Conservation (phyloP, 2,888 invertebrate genomes). For the Flabesymbios commensalis region DNA sequence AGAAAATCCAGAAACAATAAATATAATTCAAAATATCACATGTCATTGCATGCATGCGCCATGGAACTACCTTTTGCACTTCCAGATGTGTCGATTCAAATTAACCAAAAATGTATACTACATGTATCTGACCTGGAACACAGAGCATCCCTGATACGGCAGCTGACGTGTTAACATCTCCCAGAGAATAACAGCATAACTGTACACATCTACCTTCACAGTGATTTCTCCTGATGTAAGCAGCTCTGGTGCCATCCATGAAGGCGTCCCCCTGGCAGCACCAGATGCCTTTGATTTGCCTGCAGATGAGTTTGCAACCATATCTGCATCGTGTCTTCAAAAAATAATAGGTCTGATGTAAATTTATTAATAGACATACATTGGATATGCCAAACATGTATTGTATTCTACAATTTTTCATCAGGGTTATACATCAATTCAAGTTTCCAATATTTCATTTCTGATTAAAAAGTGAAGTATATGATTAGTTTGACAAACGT, state of each 20-base stretch:
- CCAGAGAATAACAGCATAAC: constrained; percentile 55
- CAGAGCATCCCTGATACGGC: constrained; percentile 48
- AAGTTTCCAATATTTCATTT: too few relatives aligned
- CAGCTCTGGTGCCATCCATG: constrained; percentile 59
- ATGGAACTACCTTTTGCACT: too few relatives aligned
- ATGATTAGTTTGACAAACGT: not conserved
- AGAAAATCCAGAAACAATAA: too few relatives aligned
- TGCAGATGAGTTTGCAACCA: too few relatives aligned
- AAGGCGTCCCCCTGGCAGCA: constrained; percentile 39
- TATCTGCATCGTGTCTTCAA: not conserved
- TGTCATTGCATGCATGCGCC: too few relatives aligned
- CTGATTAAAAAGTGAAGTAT: not conserved
- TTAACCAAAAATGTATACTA: not conserved
- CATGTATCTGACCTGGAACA: constrained; percentile 46
- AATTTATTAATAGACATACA: too few relatives aligned
- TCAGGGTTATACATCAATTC: too few relatives aligned
- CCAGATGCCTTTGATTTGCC: too few relatives aligned
- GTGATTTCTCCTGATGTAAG: constrained; percentile 49
- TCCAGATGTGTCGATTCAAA: too few relatives aligned
- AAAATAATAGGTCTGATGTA: not conserved
- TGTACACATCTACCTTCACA: constrained; percentile 54
- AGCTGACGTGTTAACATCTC: constrained; percentile 53
- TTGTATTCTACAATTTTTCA: not conserved
- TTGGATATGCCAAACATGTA: not conserved
- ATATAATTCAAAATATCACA: too few relatives aligned